A percentile compares a stretch with the other conserved stretches of the same genome.
These are phyloP conservation scores for Heliconius himera DNA, from an alignment of 1,140 invertebrate genomes.

Conservation along the genomic window DNA sequence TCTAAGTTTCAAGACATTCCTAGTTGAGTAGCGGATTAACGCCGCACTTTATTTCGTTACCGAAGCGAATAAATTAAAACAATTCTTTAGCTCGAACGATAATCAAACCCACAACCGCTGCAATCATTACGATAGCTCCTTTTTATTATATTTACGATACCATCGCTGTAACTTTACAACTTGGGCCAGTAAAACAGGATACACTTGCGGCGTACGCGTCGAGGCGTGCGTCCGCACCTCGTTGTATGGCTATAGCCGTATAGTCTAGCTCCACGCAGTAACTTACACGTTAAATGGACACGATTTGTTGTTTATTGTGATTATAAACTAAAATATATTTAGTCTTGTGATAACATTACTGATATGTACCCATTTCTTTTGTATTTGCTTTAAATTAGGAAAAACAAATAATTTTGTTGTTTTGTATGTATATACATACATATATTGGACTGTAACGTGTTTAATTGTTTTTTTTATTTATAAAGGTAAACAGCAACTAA, in stretches of 20 bases:
- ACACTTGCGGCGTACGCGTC: constrained; percentile 32
- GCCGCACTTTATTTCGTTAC: background rate
- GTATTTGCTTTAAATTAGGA: background rate
- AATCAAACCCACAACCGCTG: too few species aligned
- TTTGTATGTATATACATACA: too few species aligned
- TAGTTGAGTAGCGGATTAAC: background rate
- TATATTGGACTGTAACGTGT: too few species aligned
- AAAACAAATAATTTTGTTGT: too few species aligned
- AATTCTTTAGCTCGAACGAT: too few species aligned
- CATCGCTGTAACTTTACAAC: background rate
- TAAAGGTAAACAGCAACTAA: too few species aligned
- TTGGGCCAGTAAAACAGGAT: constrained; percentile 19
- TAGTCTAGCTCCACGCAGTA: background rate
- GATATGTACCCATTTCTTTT: background rate
- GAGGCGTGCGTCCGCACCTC: constrained; percentile 18
- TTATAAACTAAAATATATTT: background rate
- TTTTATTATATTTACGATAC: background rate
- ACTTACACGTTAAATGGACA: background rate
- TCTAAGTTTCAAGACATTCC: too few species aligned
- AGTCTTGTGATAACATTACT: background rate
- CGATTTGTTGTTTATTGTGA: background rate
- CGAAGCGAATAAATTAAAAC: too few species aligned
- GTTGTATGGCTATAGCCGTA: background rate
- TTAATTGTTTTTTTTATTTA: too few species aligned
- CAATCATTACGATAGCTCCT: too few species aligned